Percentiles rank a stretch among this genome's conserved stretches.
phyloP scores from a whole-genome alignment of 1,140 invertebrate genomes.

The Aphelenchoides fujianensis region DNA sequence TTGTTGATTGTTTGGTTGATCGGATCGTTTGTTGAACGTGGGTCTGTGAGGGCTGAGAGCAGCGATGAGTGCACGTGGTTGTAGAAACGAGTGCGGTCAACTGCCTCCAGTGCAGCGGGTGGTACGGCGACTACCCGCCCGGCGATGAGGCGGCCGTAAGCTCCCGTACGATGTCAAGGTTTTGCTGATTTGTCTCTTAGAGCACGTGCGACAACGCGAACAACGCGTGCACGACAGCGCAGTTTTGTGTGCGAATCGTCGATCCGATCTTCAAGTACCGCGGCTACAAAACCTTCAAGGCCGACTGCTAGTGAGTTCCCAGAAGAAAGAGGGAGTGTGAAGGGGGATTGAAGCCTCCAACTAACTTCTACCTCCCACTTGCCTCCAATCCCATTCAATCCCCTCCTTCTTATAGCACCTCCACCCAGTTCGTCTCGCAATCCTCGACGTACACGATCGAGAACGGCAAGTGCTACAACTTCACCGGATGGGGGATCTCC shows the following conservation, averaged over 20 bases:
- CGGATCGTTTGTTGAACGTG: not conserved
- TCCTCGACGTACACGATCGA: conserved; percentile 16
- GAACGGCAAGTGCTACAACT: conserved; percentile 15
- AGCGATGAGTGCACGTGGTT: not conserved
- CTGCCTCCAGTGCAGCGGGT: conserved; percentile 24
- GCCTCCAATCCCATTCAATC: no score
- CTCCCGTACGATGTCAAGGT: no score
- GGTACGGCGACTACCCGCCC: conserved; percentile 21
- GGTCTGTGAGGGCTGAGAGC: no score
- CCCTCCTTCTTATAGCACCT: conserved; percentile 10
- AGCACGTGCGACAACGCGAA: conserved; percentile 26
- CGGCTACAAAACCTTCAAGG: conserved; percentile 19
- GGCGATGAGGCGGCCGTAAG: not conserved
- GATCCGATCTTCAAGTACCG: conserved; percentile 19
- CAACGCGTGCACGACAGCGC: conserved; percentile 14
- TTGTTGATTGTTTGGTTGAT: no score
- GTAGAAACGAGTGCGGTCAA: conserved; percentile 4
- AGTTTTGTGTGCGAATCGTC: conserved; percentile 27
- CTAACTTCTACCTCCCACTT: not conserved
- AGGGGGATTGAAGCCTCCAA: not conserved
- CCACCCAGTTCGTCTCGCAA: conserved; percentile 4
- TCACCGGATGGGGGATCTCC: conserved; percentile 22
- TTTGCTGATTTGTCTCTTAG: no score
- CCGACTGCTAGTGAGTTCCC: conserved; percentile 28
- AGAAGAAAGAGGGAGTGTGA: not conserved